Evolutionary conservation across 2,797 vertebrate genomes (phyloP).

Genomic region (Syngnathus acus): DNA sequence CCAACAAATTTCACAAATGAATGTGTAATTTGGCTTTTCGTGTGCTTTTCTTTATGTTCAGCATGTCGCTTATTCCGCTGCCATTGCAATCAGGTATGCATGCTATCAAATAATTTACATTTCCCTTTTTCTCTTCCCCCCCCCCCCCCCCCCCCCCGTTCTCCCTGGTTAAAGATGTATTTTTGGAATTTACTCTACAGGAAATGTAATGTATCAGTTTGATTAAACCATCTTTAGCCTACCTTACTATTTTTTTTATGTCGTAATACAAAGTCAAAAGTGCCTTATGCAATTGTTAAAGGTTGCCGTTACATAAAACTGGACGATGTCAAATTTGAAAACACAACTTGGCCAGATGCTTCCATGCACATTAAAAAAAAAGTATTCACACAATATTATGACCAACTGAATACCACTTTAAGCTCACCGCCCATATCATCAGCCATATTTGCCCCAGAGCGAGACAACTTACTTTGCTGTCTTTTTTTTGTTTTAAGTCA

Average conservation of each 20-base stretch:
- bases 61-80: slow-evolving; percentile 36
- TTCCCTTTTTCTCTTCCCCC: background rate
- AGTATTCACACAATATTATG: background rate
- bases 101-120: background rate
- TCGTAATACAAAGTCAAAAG: too few species aligned
- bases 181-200: background rate
- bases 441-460: background rate
- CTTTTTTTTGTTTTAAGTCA: background rate
- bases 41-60: slow-evolving; percentile 27
- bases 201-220: too few species aligned
- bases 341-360: background rate
- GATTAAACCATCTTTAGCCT: too few species aligned
- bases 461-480: background rate
- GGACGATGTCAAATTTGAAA: too few species aligned
- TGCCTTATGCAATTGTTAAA: too few species aligned
- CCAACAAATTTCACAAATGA: background rate
- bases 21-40: slow-evolving; percentile 10
- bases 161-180: background rate
- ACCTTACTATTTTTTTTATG: too few species aligned
- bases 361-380: too few species aligned
- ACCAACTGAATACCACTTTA: background rate
- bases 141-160: background rate
- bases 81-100: slow-evolving; percentile 50
- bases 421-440: background rate
- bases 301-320: too few species aligned